Base-by-base conservation (phyloP, 2,797 vertebrate species). In the Brachymystax lenok region DNA sequence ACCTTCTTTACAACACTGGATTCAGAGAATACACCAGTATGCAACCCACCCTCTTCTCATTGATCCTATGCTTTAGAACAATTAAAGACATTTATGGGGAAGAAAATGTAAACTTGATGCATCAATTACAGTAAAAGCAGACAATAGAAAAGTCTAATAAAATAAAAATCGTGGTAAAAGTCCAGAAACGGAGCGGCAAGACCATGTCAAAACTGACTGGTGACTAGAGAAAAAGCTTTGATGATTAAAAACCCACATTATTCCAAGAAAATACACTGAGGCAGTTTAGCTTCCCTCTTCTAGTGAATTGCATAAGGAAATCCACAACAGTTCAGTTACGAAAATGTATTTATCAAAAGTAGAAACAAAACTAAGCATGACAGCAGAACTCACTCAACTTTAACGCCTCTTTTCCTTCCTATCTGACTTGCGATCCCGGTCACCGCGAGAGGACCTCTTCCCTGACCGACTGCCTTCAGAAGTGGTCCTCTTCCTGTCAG, bases 361-460 rank as follows among this genome's bases (percentile, higher is more conserved):
- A 70, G 17, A 17, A 69, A 70, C 40, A 14, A 40, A 40, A 40
- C 24, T 30, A 1, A 30, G 19, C 72, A 21, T 35, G 71, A 72
- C 27, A 72, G 17, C 51, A 16, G 28, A 63, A 56, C 8, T 12
- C 3, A 24, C 28, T 24, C 24, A 19, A 63, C 16, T 52, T 92
- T 87, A 99, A 92, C 95, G 97, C 91, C 98, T 96, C 91, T 97
- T 98, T 91, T 98, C 97, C 92, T 99, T 99, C 89, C 97, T 96
- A 92, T 99, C 97, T 92, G 97, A 95, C 95, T 98, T 99, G 90
- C 95, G 96, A 90, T 98, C 96, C 80, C 93, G 96, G 90, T 98
- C 96, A 80, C 93, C 94, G 76, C 96, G 95, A 71, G 97, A 96
- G 8, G 96, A 94, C 91, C 96, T 95, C 90, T 95, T 95, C 86